Evolutionary conservation across 2,888 invertebrate genomes (phyloP).

Genomic region (Polymixis lichenea): DNA sequence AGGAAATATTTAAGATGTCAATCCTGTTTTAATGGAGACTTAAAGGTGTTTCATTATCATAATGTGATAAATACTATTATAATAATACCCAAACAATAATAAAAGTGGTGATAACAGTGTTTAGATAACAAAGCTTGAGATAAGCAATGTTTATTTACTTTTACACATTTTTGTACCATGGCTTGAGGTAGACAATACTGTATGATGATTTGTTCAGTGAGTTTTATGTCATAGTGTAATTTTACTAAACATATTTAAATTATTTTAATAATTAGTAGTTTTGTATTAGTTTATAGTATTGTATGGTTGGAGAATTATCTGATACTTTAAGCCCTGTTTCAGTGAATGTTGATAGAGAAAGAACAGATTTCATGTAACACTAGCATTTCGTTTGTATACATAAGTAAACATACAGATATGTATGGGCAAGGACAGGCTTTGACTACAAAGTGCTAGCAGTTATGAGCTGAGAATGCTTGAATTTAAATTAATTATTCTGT

Average conservation of each 20-base stretch:
- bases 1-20: constrained; percentile 14
- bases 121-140: constrained; percentile 53
- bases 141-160: constrained; percentile 62
- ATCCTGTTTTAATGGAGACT: constrained; percentile 5
- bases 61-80: constrained; percentile 38
- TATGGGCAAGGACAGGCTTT: constrained; percentile 41
- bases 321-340: background rate
- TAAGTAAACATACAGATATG: constrained; percentile 44
- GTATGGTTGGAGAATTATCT: background rate
- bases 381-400: constrained; percentile 23
- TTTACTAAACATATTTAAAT: too few relatives aligned
- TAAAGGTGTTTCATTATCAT: constrained; percentile 36
- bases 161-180: constrained; percentile 18
- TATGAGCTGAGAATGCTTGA: constrained; percentile 11
- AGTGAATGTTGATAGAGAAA: background rate
- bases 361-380: constrained; percentile 13
- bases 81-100: constrained; percentile 46
- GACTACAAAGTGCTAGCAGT: constrained; percentile 17
- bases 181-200: constrained; percentile 15
- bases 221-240: background rate
- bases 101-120: constrained; percentile 47
- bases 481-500: constrained; percentile 27
- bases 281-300: too few relatives aligned
- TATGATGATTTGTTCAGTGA: background rate
- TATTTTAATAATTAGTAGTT: background rate